phyloP scores from a whole-genome alignment of 2,888 invertebrate genomes.

The Brachypalpus laphriformis region DNA sequence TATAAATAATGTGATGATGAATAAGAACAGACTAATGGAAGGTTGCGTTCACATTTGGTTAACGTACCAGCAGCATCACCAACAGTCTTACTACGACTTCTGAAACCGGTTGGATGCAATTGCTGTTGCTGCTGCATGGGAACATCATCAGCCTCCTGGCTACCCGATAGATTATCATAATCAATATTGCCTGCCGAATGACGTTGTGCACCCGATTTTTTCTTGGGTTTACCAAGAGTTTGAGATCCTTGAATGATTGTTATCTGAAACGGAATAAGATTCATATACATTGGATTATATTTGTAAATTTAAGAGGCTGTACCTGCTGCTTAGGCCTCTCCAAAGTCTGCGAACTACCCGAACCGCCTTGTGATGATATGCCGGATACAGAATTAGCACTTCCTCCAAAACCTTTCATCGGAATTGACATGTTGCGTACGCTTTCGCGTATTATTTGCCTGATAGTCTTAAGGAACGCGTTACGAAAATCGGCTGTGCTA shows the following conservation, averaged over 20 bases:
- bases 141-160: conserved; percentile 89
- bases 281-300: not conserved
- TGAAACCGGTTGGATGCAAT: conserved; percentile 84
- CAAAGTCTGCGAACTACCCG: conserved; percentile 85
- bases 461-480: conserved; percentile 98
- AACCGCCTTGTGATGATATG: conserved; percentile 82
- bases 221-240: conserved; percentile 92
- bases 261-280: conserved; percentile 83
- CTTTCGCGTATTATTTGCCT: conserved; percentile 98
- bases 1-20: conserved; percentile 24
- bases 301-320: not conserved
- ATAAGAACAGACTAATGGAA: not conserved
- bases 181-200: conserved; percentile 94
- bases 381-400: conserved; percentile 83
- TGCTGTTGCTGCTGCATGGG: conserved; percentile 81
- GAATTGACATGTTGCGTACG: conserved; percentile 98
- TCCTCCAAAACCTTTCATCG: conserved; percentile 87
- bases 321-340: conserved; percentile 87
- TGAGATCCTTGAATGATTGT: conserved; percentile 90
- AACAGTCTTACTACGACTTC: conserved; percentile 95
- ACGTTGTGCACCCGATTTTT: conserved; percentile 89
- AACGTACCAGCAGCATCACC: conserved; percentile 90
- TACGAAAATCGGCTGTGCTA: conserved; percentile 97
- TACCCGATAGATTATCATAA: conserved; percentile 90
- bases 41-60: conserved; percentile 26